Conservation (phyloP, 2,797 vertebrate species). For the Enteromius mattozi region DNA sequence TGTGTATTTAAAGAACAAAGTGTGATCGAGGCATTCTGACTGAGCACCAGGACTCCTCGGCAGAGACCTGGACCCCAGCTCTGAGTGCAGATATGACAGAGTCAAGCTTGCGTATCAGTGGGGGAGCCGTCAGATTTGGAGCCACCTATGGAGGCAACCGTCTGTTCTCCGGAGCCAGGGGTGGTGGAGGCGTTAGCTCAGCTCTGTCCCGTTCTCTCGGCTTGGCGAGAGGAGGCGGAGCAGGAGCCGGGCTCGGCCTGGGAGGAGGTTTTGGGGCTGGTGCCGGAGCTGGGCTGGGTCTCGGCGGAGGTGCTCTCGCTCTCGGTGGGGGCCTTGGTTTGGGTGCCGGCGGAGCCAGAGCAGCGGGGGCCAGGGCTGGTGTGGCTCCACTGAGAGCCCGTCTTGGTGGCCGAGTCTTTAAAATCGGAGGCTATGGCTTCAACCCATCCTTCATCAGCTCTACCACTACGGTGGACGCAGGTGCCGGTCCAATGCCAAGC, state of each 20-base stretch:
- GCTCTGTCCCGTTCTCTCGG: slow-evolving; percentile 59
- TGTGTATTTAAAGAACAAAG: slow-evolving; percentile 65
- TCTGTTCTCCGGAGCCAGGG: slow-evolving; percentile 60
- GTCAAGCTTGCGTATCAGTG: slow-evolving; percentile 63
- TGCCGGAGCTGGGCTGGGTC: slow-evolving; percentile 52
- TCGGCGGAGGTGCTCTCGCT: slow-evolving; percentile 18
- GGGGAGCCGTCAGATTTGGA: slow-evolving; percentile 69
- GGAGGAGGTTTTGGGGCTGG: slow-evolving; percentile 52
- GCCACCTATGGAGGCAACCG: slow-evolving; percentile 70
- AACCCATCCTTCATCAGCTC: slow-evolving; percentile 65
- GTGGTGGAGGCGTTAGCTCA: slow-evolving; percentile 27
- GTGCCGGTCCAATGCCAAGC: slow-evolving; percentile 59
- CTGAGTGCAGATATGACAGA: slow-evolving; percentile 64
- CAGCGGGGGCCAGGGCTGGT: slow-evolving; percentile 59
- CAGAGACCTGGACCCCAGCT: slow-evolving; percentile 60
- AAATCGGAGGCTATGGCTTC: slow-evolving; percentile 70
- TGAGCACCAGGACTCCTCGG: slow-evolving; percentile 50
- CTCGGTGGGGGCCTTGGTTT: slow-evolving; percentile 45
- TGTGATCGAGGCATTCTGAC: slow-evolving; percentile 46
- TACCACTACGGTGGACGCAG: slow-evolving; percentile 47
- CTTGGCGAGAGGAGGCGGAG: slow-evolving; percentile 51
- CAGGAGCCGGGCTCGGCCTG: slow-evolving; percentile 43
- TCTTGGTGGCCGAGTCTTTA: slow-evolving; percentile 68
- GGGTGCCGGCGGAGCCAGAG: slow-evolving; percentile 44
- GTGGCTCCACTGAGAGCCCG: slow-evolving; percentile 64